phyloP scores from a whole-genome alignment of 2,797 vertebrate genomes.

The Cirrhinus molitorella region DNA sequence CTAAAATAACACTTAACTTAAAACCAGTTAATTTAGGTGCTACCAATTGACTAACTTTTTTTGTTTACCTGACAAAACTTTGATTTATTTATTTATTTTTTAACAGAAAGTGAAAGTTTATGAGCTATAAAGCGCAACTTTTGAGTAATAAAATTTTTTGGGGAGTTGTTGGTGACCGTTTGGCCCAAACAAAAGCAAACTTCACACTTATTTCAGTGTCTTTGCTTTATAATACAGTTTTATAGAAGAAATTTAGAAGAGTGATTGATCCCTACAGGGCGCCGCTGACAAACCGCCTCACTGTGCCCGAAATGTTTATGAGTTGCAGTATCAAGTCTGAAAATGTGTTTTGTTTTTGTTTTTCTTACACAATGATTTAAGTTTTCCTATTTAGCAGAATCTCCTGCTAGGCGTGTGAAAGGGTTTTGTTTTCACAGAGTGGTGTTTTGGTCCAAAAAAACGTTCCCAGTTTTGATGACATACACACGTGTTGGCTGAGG shows the following conservation, averaged over 20 bases:
- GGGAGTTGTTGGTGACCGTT: background rate
- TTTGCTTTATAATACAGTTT: conserved; percentile 3
- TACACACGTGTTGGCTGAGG: conserved; percentile 51
- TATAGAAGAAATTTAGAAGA: conserved; percentile 3
- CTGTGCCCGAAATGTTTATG: conserved; percentile 28
- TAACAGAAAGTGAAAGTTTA: background rate
- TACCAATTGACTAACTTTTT: background rate
- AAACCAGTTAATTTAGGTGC: background rate
- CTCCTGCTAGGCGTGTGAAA: conserved; percentile 33
- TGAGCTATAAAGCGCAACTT: background rate
- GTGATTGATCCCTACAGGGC: conserved; percentile 2
- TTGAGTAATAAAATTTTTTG: background rate
- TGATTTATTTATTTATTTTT: background rate
- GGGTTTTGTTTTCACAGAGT: conserved; percentile 35
- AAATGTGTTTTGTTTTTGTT: conserved; percentile 25
- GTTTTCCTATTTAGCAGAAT: conserved; percentile 41
- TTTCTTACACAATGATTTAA: conserved; percentile 19
- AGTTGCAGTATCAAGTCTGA: conserved; percentile 41
- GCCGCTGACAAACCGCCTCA: conserved; percentile 7
- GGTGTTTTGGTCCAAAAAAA: conserved; percentile 33
- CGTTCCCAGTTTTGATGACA: conserved; percentile 50
- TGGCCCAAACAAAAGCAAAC: conserved; percentile 8
- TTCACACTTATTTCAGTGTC: background rate
- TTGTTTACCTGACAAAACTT: background rate
- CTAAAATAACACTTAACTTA: background rate